Conservation (phyloP, 2,797 vertebrate species). For the Sebastiscus albofasciatus region DNA sequence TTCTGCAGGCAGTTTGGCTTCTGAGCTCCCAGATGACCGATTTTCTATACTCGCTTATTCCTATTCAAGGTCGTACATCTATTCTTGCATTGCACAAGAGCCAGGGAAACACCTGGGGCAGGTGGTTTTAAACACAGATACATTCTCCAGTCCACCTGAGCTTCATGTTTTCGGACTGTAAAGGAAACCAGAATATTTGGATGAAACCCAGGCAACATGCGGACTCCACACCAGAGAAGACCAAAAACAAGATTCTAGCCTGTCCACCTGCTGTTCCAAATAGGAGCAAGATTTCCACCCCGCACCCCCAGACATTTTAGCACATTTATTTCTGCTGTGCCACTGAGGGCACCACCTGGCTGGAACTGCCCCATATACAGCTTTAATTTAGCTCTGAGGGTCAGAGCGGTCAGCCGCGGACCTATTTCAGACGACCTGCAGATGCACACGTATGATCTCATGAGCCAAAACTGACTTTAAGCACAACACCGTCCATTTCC, state of each 20-base stretch:
- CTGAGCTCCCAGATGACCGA: neutral
- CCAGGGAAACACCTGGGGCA: neutral
- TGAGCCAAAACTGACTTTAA: neutral
- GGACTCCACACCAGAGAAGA: neutral
- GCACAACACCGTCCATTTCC: neutral
- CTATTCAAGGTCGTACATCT: neutral
- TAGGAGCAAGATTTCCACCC: conserved; percentile 24
- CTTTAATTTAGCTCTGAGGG: conserved; percentile 67
- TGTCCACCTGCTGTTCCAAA: conserved; percentile 44
- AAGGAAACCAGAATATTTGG: conserved; percentile 12
- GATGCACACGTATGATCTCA: neutral
- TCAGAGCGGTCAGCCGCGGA: conserved; percentile 42
- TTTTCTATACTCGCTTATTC: neutral
- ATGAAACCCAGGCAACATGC: neutral
- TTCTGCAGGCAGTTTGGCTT: neutral
- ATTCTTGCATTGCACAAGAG: neutral
- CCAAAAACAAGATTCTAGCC: neutral
- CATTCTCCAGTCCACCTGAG: neutral
- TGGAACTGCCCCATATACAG: conserved; percentile 57
- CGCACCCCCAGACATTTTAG: conserved; percentile 1
- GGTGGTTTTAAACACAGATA: neutral
- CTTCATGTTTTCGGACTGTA: neutral
- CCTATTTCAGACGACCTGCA: conserved; percentile 37
- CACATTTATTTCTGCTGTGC: conserved; percentile 41
- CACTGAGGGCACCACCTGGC: conserved; percentile 66